phyloP scores from a whole-genome alignment of 2,888 invertebrate genomes.

The Steinernema carpocapsae region DNA sequence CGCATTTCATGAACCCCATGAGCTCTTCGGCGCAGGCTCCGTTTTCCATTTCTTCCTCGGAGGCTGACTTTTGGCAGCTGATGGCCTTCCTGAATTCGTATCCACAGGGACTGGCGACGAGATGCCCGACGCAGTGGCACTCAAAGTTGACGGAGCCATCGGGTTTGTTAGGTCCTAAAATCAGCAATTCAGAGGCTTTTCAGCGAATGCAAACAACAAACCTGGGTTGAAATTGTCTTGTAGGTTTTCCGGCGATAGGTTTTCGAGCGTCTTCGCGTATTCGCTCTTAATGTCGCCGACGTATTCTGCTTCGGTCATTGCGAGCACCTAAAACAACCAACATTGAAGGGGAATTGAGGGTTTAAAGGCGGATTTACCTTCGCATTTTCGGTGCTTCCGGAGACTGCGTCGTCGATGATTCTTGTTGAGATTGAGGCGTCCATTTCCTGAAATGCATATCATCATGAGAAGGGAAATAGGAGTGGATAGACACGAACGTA shows the following conservation, averaged over 20 bases:
- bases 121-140: slow-evolving; percentile 66
- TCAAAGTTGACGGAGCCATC: slow-evolving; percentile 67
- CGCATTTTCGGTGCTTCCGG: background rate
- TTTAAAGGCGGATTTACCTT: background rate
- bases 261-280: slow-evolving; percentile 55
- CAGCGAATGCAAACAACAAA: slow-evolving; percentile 37
- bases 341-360: background rate
- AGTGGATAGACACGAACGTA: no score
- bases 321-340: slow-evolving; percentile 45
- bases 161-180: slow-evolving; percentile 62
- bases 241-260: slow-evolving; percentile 56
- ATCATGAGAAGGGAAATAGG: no score
- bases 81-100: slow-evolving; percentile 64
- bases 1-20: slow-evolving; percentile 65
- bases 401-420: background rate
- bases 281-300: slow-evolving; percentile 58
- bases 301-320: slow-evolving; percentile 57
- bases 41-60: slow-evolving; percentile 60
- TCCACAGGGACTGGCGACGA: slow-evolving; percentile 67
- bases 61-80: slow-evolving; percentile 60
- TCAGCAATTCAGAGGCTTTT: background rate
- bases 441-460: slow-evolving; percentile 18
- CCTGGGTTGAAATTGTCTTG: slow-evolving; percentile 64
- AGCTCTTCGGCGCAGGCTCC: slow-evolving; percentile 65
- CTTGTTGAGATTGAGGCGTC: no score